Conservation (phyloP, 2,113 vertebrate genomes). For the Cinclus mexicanus region DNA sequence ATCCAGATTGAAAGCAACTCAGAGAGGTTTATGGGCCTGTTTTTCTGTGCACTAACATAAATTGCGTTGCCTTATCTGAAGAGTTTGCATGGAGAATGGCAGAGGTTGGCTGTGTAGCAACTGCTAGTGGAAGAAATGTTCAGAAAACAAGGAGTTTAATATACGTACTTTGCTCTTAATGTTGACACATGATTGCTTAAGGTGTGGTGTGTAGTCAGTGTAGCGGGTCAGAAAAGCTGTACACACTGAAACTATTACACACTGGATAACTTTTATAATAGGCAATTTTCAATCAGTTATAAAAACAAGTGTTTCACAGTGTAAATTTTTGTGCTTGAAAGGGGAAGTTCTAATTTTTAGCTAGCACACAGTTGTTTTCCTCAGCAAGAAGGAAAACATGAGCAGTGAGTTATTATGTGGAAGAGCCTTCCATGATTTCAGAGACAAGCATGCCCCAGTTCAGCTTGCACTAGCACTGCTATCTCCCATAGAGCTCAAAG, state of each 20-base stretch:
- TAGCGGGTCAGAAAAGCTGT: neutral
- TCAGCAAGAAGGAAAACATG: neutral
- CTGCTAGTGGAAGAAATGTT: neutral
- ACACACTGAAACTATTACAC: neutral
- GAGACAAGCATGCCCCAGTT: neutral
- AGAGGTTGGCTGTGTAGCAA: slow-evolving; percentile 7
- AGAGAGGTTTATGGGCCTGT: neutral
- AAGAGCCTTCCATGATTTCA: neutral
- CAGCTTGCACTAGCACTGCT: neutral
- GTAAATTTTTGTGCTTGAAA: neutral
- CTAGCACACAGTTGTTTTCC: neutral
- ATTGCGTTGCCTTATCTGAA: neutral
- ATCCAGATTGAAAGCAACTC: neutral
- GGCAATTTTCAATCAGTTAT: neutral
- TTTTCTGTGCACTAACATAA: neutral
- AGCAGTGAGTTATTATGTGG: neutral
- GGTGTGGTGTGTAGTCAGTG: neutral
- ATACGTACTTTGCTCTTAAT: neutral
- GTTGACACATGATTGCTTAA: neutral
- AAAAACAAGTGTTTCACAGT: slow-evolving; percentile 1
- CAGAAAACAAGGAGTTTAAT: neutral
- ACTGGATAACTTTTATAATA: neutral
- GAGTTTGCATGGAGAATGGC: neutral
- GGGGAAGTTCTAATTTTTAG: neutral
- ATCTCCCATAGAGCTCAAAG: neutral